Conservation (phyloP, 2,113 vertebrate genomes). For the Mormyrus iriodes region DNA sequence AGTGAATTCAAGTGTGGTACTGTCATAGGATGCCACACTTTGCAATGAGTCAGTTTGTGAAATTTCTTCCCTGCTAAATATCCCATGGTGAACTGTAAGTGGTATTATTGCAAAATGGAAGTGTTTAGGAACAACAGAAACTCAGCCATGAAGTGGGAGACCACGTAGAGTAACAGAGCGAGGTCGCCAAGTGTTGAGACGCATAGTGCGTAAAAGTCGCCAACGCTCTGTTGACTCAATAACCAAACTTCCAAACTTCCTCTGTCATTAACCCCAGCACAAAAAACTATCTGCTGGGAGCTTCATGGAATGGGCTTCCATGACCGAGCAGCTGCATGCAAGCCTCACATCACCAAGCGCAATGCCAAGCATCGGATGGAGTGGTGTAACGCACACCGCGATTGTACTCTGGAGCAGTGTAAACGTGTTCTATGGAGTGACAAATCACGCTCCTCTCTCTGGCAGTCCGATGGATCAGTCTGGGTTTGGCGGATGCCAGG, state of each 20-base stretch:
- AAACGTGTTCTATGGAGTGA: background rate
- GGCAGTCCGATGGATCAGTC: background rate
- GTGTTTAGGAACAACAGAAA: background rate
- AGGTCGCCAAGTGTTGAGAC: background rate
- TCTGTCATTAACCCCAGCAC: background rate
- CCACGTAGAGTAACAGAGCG: background rate
- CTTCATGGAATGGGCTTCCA: background rate
- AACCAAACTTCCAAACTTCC: background rate
- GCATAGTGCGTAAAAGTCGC: background rate
- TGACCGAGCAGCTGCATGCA: background rate
- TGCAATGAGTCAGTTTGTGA: background rate
- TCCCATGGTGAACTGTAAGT: background rate
- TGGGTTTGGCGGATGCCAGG: background rate
- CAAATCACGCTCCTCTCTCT: background rate
- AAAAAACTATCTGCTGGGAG: background rate
- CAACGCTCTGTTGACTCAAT: background rate
- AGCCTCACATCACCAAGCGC: background rate
- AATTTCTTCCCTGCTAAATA: too few relatives aligned
- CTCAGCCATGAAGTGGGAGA: background rate
- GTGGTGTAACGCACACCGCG: background rate
- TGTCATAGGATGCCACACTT: background rate
- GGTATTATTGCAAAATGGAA: background rate
- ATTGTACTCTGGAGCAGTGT: background rate
- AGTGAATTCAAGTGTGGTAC: background rate
- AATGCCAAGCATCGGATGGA: background rate